Percentiles rank a stretch among this genome's conserved stretches.
Conservation (phyloP, 2,797 vertebrate species). For the Anguilla marmorata region DNA sequence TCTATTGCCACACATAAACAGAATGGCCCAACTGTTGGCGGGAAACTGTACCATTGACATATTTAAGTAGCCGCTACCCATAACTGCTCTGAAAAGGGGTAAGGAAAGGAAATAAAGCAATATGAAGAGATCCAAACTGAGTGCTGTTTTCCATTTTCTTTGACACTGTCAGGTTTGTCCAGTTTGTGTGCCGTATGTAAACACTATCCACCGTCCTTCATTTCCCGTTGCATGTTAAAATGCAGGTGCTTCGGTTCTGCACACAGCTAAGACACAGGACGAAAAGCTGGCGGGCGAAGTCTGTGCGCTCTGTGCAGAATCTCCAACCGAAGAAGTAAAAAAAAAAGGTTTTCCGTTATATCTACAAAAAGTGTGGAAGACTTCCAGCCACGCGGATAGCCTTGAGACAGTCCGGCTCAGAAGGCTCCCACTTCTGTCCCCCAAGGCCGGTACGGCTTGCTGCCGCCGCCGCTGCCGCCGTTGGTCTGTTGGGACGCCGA, state of each 20-base stretch:
- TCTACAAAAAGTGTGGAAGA: constrained; percentile 36
- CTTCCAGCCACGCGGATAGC: constrained; percentile 29
- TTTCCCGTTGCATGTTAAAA: not conserved
- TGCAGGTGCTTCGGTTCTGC: not conserved
- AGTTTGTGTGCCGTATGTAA: constrained; percentile 29
- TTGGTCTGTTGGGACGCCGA: constrained; percentile 63
- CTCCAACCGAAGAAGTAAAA: constrained; percentile 5
- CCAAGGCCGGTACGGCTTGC: constrained; percentile 89
- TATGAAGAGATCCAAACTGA: not conserved
- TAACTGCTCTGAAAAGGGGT: not conserved
- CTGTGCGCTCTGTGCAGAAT: not conserved
- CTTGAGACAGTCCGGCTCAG: constrained; percentile 56
- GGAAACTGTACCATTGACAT: not conserved
- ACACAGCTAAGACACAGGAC: not conserved
- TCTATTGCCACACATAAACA: not conserved
- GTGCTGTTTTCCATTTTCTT: constrained; percentile 19
- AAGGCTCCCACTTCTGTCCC: constrained; percentile 92
- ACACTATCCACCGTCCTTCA: constrained; percentile 25
- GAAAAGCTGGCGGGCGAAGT: constrained; percentile 1
- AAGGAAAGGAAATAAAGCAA: not conserved
- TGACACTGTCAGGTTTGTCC: constrained; percentile 19
- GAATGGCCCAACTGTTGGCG: not conserved
- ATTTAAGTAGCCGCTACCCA: not conserved
- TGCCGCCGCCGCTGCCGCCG: constrained; percentile 59
- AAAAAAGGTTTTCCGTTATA: constrained; percentile 26